Percentiles rank a stretch among this genome's conserved stretches.
These are phyloP conservation scores for Procambarus clarkii DNA, from an alignment of 1,140 invertebrate genomes.

Conservation along the genomic window DNA sequence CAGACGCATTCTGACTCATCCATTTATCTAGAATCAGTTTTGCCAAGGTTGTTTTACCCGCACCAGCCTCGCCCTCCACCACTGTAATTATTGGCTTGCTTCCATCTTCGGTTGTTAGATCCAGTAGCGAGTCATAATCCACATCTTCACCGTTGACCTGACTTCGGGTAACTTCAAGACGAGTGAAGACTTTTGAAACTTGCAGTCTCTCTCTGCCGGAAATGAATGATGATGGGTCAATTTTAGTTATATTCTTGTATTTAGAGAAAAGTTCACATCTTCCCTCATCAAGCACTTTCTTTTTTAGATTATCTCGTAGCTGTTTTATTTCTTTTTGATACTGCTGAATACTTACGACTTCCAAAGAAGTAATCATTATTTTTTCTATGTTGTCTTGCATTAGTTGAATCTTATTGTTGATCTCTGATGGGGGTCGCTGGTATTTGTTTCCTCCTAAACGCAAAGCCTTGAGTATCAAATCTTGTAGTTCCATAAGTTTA, in stretches of 20 bases:
- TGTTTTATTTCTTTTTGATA: not conserved
- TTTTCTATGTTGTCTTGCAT: constrained; percentile 4
- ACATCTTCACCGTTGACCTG: not conserved
- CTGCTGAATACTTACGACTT: not conserved
- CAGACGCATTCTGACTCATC: not conserved
- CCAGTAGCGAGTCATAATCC: constrained; percentile 10
- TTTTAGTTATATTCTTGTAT: constrained; percentile 31
- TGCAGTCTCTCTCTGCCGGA: constrained; percentile 29
- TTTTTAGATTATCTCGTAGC: not conserved
- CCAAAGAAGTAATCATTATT: not conserved
- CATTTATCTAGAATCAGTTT: constrained; percentile 52
- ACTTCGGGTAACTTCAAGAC: constrained; percentile 7
- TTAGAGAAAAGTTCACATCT: not conserved
- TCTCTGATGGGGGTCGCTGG: not conserved
- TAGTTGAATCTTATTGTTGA: not conserved
- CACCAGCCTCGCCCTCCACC: constrained; percentile 53
- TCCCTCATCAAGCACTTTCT: not conserved
- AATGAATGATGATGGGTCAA: constrained; percentile 57
- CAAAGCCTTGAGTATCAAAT: not conserved
- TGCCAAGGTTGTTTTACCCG: constrained; percentile 50
- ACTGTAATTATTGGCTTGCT: constrained; percentile 7
- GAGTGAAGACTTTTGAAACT: constrained; percentile 24
- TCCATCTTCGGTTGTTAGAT: constrained; percentile 4
- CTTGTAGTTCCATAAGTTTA: not conserved
- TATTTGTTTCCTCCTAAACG: not conserved